Evolutionary conservation across 2,797 vertebrate species (phyloP).

Genomic region (Aeoliscus strigatus): DNA sequence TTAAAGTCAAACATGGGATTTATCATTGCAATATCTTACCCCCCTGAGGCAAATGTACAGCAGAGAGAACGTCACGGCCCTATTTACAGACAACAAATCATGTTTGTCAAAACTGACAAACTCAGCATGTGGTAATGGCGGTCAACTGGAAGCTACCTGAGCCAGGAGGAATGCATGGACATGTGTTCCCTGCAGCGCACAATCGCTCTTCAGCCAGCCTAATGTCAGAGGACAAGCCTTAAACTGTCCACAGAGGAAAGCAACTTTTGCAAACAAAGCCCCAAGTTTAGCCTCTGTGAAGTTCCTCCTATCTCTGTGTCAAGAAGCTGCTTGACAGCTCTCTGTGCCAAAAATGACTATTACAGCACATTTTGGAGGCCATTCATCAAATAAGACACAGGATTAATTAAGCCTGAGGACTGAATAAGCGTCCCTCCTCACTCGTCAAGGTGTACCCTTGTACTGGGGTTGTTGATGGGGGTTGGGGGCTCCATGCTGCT

Average conservation of each 20-base stretch:
- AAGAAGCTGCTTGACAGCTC: slow-evolving; percentile 44
- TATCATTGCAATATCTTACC: slow-evolving; percentile 68
- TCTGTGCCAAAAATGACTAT: slow-evolving; percentile 50
- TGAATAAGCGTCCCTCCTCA: slow-evolving; percentile 77
- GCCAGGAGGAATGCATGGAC: slow-evolving; percentile 39
- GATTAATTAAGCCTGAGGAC: slow-evolving; percentile 83
- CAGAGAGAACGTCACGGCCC: slow-evolving; percentile 37
- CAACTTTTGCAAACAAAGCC: slow-evolving; percentile 75
- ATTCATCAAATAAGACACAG: slow-evolving; percentile 83
- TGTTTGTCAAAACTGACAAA: slow-evolving; percentile 70
- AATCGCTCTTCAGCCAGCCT: slow-evolving; percentile 49
- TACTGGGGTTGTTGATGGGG: slow-evolving; percentile 57
- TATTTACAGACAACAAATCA: slow-evolving; percentile 72
- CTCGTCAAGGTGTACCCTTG: slow-evolving; percentile 80
- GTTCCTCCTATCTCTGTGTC: slow-evolving; percentile 72
- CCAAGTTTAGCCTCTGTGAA: slow-evolving; percentile 49
- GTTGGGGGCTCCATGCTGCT: slow-evolving; percentile 31
- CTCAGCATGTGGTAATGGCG: slow-evolving; percentile 52
- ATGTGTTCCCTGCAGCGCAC: slow-evolving; percentile 47
- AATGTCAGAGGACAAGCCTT: slow-evolving; percentile 52
- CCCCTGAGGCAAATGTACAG: slow-evolving; percentile 58
- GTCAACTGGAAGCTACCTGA: slow-evolving; percentile 36
- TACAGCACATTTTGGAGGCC: slow-evolving; percentile 75
- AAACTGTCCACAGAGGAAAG: slow-evolving; percentile 52
- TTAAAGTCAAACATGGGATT: slow-evolving; percentile 78